Evolutionary conservation across 2,888 invertebrate species (phyloP).

Genomic region (Drosophila maculinotata): DNA sequence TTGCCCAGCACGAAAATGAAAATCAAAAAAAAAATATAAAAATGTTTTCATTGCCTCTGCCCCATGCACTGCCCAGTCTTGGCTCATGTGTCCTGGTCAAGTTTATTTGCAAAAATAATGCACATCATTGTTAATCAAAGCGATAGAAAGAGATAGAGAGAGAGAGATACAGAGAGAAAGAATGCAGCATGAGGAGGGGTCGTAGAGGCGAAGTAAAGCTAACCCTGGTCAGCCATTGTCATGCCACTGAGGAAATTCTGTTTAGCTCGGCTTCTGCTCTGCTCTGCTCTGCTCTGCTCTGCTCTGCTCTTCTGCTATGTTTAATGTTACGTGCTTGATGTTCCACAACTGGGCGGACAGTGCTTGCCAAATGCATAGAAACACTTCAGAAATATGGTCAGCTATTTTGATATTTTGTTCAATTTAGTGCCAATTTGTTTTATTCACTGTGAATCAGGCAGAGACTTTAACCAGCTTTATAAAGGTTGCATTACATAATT

Average conservation of each 20-base stretch:
- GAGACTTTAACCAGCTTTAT: too few species aligned
- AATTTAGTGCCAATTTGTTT: too few species aligned
- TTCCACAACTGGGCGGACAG: slow-evolving; percentile 18
- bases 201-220: background rate
- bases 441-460: too few species aligned
- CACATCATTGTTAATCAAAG: slow-evolving; percentile 80
- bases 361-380: slow-evolving; percentile 23
- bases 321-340: slow-evolving; percentile 54
- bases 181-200: background rate
- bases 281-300: slow-evolving; percentile 29
- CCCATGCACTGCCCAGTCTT: background rate
- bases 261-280: slow-evolving; percentile 37
- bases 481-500: too few species aligned
- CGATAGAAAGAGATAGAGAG: slow-evolving; percentile 9
- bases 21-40: slow-evolving; percentile 29
- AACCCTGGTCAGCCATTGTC: slow-evolving; percentile 67
- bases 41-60: slow-evolving; percentile 14
- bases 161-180: background rate
- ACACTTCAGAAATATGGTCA: background rate
- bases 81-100: slow-evolving; percentile 30
- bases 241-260: slow-evolving; percentile 52
- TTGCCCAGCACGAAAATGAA: slow-evolving; percentile 47
- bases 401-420: background rate
- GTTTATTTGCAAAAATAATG: slow-evolving; percentile 77
- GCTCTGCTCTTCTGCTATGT: slow-evolving; percentile 24